These are phyloP conservation scores for Rhabditoides inermis DNA, from an alignment of 2,888 invertebrate species.

Conservation along the genomic window DNA sequence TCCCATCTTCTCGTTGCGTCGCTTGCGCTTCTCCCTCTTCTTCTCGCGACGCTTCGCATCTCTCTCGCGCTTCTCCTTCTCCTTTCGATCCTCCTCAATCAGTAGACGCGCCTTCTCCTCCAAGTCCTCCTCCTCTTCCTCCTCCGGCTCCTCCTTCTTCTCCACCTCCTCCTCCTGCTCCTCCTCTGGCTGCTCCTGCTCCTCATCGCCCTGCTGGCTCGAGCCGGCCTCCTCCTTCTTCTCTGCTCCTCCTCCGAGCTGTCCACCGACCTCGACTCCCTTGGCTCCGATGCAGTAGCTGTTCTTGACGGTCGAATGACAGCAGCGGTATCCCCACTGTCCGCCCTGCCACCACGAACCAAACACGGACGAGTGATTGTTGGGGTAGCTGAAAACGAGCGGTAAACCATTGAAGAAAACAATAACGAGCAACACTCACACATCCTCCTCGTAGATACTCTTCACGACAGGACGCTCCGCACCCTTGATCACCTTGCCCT, in stretches of 20 bases:
- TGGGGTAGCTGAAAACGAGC: slow-evolving; percentile 55
- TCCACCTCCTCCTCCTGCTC: slow-evolving; percentile 13
- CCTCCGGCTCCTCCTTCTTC: slow-evolving; percentile 14
- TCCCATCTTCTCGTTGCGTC: slow-evolving; percentile 43
- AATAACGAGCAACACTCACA: slow-evolving; percentile 57
- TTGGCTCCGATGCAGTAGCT: slow-evolving; percentile 77
- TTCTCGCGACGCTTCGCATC: slow-evolving; percentile 32
- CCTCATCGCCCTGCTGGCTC: background rate
- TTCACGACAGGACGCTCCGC: slow-evolving; percentile 77
- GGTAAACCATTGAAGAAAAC: too few relatives aligned
- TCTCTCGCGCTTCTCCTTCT: slow-evolving; percentile 5
- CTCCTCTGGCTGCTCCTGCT: background rate
- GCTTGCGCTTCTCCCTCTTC: slow-evolving; percentile 34
- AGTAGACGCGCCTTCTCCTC: slow-evolving; percentile 12
- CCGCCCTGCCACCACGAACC: slow-evolving; percentile 90
- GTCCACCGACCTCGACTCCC: slow-evolving; percentile 21
- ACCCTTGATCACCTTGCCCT: slow-evolving; percentile 69
- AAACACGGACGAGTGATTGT: slow-evolving; percentile 89
- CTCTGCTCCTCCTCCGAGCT: slow-evolving; percentile 12
- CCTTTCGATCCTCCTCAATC: background rate
- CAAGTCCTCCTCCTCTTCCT: slow-evolving; percentile 18
- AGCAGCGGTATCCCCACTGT: slow-evolving; percentile 91
- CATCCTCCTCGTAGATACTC: slow-evolving; percentile 87
- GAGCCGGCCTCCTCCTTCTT: slow-evolving; percentile 8
- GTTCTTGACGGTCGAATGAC: slow-evolving; percentile 76